Percentiles rank a stretch among this genome's conserved stretches.
Evolutionary conservation across 30 jellyfish, hydroid and myxozoan species (phyloP).

Genomic region (Clytia hemisphaerica): DNA sequence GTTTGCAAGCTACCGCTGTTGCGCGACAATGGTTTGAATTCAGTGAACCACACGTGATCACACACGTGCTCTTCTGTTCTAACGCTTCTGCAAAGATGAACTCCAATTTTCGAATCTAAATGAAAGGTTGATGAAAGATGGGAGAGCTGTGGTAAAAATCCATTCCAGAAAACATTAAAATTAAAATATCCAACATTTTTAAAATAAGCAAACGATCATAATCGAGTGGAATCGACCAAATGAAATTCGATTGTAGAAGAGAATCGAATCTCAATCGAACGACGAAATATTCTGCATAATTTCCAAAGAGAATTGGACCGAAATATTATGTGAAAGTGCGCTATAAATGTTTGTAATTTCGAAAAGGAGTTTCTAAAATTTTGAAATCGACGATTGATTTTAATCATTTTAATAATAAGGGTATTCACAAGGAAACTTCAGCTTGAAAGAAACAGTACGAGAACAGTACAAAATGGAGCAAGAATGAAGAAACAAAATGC

Average conservation of each 20-base stretch:
- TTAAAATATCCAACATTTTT: background rate
- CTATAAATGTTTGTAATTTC: background rate
- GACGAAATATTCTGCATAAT: too few relatives aligned
- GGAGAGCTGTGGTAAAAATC: background rate
- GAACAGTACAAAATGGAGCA: too few relatives aligned
- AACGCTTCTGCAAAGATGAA: slow-evolving; percentile 73
- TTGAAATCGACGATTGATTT: too few relatives aligned
- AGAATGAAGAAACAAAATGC: too few relatives aligned
- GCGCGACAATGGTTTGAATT: slow-evolving; percentile 87
- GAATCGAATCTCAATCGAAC: background rate
- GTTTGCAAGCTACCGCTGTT: slow-evolving; percentile 52
- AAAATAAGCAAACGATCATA: background rate
- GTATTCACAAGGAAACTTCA: too few relatives aligned
- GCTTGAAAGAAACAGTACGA: too few relatives aligned
- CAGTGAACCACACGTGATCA: slow-evolving; percentile 71
- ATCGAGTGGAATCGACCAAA: too few relatives aligned
- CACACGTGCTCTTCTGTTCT: slow-evolving; percentile 38
- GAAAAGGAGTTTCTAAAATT: too few relatives aligned
- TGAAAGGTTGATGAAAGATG: background rate
- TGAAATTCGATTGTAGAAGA: background rate
- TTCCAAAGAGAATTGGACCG: too few relatives aligned
- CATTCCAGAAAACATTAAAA: background rate
- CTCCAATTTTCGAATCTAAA: slow-evolving; percentile 65
- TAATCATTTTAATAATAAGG: too few relatives aligned
- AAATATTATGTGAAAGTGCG: too few relatives aligned